Conservation (phyloP, 2,888 invertebrate species). For the Drosophila mimica region DNA sequence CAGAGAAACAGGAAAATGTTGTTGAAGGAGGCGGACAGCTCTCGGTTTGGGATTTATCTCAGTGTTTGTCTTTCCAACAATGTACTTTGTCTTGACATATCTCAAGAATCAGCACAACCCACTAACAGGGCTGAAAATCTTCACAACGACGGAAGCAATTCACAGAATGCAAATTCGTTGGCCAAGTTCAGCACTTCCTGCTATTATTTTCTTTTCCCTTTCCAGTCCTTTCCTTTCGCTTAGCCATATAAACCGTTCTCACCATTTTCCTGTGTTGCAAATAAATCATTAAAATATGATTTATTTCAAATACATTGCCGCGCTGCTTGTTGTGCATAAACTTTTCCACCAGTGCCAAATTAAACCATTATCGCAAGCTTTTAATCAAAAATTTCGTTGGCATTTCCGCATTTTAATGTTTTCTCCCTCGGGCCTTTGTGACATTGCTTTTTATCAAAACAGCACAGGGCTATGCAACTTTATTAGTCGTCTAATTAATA, state of each 20-base stretch:
- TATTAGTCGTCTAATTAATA: constrained; percentile 43
- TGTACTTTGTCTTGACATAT: constrained; percentile 24
- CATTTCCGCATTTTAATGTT: constrained; percentile 2
- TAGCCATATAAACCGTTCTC: constrained; percentile 23
- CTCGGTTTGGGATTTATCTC: constrained; percentile 1
- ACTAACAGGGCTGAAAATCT: constrained; percentile 12
- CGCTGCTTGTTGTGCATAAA: constrained; percentile 21
- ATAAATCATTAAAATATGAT: constrained; percentile 39
- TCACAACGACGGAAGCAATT: constrained; percentile 65
- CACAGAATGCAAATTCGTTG: constrained; percentile 64
- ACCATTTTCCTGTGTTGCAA: constrained; percentile 12
- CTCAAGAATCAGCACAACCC: constrained; percentile 32
- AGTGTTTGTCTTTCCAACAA: background rate
- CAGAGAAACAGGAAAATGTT: constrained; percentile 19
- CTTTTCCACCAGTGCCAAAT: constrained; percentile 8
- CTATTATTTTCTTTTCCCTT: constrained; percentile 6
- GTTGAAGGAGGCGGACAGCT: background rate
- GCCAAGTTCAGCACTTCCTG: constrained; percentile 50
- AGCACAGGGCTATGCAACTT: constrained; percentile 18
- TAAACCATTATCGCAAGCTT: constrained; percentile 13
- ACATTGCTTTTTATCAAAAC: constrained; percentile 19
- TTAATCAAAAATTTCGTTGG: constrained; percentile 7
- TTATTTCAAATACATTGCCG: constrained; percentile 30
- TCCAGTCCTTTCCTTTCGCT: constrained; percentile 14
- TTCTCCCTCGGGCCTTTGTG: background rate